Percentiles rank a stretch among this genome's conserved stretches.
phyloP scores from a whole-genome alignment of 2,113 vertebrate genomes.

The human region GRCh38 chr2:191265501-191266000 shows the following conservation, averaged over 20 bases:
- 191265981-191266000: not conserved
- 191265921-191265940: not conserved
- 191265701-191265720: slow-evolving; percentile 50
- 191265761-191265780: slow-evolving; percentile 64
- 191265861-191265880: not conserved
- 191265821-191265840: slow-evolving; percentile 49
- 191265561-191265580: not conserved
- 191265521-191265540: not conserved
- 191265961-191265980: no score
- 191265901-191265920: not conserved
- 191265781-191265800: slow-evolving; percentile 50
- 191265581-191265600: not conserved
- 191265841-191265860: slow-evolving; percentile 71
- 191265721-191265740: slow-evolving; percentile 58
- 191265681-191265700: slow-evolving; percentile 61
- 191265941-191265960: not conserved
- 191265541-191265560: not conserved
- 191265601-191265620: not conserved
- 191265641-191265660: slow-evolving; percentile 9
- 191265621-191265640: slow-evolving; percentile 10
- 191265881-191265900: not conserved
- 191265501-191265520: slow-evolving; percentile 38
- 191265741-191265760: slow-evolving; percentile 33
- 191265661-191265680: slow-evolving; percentile 68
- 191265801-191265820: slow-evolving; percentile 38